Conservation (phyloP, 2,888 invertebrate species). For the Apodemia hepburni region DNA sequence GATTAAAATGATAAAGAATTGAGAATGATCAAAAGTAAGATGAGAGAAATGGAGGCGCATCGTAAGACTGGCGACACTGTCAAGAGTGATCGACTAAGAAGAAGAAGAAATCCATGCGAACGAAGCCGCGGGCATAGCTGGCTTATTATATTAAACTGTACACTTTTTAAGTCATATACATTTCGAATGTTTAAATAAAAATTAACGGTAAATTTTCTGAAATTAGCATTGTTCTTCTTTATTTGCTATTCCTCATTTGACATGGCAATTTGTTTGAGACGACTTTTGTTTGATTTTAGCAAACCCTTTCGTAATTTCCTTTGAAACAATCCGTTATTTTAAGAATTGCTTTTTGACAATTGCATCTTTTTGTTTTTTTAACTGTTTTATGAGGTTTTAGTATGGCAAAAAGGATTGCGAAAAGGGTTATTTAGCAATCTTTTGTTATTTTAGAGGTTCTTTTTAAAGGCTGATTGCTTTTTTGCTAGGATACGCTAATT, state of each 20-base stretch:
- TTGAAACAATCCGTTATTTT: constrained; percentile 42
- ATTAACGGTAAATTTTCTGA: neutral
- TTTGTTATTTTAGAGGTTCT: constrained; percentile 20
- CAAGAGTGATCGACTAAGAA: too few relatives aligned
- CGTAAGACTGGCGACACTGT: too few relatives aligned
- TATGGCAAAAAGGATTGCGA: constrained; percentile 52
- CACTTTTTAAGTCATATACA: too few relatives aligned
- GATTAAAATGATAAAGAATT: too few relatives aligned
- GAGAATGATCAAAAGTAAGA: too few relatives aligned
- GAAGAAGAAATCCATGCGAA: too few relatives aligned
- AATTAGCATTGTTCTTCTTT: neutral
- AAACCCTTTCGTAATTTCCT: constrained; percentile 51
- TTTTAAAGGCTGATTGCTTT: constrained; percentile 8
- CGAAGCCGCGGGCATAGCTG: too few relatives aligned
- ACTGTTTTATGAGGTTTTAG: constrained; percentile 40
- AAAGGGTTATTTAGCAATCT: constrained; percentile 43
- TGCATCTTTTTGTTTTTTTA: constrained; percentile 28
- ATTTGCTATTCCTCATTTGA: constrained; percentile 42
- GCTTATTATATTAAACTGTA: too few relatives aligned
- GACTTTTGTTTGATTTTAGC: constrained; percentile 44
- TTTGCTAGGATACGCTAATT: constrained; percentile 5
- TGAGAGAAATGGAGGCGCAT: too few relatives aligned
- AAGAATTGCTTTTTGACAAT: constrained; percentile 32
- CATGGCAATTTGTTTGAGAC: constrained; percentile 47
- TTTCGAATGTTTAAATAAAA: too few relatives aligned